Base-by-base conservation (phyloP, 2,797 vertebrate species). In the Ispidina lecontei region DNA sequence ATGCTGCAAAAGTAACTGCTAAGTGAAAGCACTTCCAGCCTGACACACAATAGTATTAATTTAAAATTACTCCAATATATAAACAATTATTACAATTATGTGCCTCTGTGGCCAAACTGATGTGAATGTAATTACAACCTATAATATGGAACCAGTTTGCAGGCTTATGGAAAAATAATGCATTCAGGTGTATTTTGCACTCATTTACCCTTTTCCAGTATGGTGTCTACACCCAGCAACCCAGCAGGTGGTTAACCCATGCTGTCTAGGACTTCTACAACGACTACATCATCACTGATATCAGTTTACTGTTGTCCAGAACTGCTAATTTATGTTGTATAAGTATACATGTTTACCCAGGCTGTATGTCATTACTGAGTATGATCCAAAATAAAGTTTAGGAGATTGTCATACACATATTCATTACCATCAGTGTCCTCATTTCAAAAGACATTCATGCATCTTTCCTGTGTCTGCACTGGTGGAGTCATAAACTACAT, bases 1-100 rank as follows among this genome's bases (percentile, higher is more conserved):
- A 90, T n/a, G 54, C 64, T 85, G 65, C 84, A 94, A 82, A 84
- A 96, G 79, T 46, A 91, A 90, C 78, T 87, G 59, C 79, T 94
- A 91, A 96, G 92, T 89, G 67, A 96, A 96, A 90, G 51, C 77
- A 81, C 69, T 96, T 97, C 84, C 78, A 95, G 43, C 72, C 74
- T 93, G 94, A 89, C 37, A 7, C 7, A 20, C 41, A 85, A 72
- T 58, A 87, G 79, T 93, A 89, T 89, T 93, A 64, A 79, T 93
- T 90, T 58, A 10, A 80, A 93, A 96, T 95, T 82, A 97, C 95
- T 95, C 44, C 54, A 87, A 55, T 80, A 91, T 77, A 90, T 93
- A 96, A 96, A 75, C 80, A 85, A 87, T 96, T 87, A 94, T 90
- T 93, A 91, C 56, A 83, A 62, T 89, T 91, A 68, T 37, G 71